These are phyloP conservation scores for Sinocyclocheilus grahami DNA, from an alignment of 2,113 vertebrate genomes.

Conservation along the genomic window DNA sequence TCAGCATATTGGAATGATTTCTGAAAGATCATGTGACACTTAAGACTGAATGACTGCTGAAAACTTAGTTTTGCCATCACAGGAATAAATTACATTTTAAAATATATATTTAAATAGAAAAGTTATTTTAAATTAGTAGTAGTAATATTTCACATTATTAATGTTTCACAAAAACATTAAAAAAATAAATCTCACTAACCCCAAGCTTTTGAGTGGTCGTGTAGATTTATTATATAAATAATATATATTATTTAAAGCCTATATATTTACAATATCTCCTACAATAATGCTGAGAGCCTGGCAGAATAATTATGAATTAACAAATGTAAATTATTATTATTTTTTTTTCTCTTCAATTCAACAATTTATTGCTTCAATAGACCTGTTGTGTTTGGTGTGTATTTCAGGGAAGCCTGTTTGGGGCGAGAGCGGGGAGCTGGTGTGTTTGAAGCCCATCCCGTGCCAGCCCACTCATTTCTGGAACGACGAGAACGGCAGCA, in stretches of 20 bases:
- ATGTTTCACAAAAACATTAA: no score
- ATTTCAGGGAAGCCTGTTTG: conserved; percentile 85
- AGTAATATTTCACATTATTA: no score
- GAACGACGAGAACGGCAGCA: conserved; percentile 91
- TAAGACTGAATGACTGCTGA: not conserved
- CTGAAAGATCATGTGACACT: not conserved
- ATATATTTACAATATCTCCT: not conserved
- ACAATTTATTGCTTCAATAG: not conserved
- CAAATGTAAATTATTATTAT: no score
- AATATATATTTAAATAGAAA: not conserved
- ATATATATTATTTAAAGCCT: not conserved
- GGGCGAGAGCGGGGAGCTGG: conserved; percentile 94
- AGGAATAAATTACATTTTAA: not conserved
- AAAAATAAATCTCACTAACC: no score
- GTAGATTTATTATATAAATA: not conserved
- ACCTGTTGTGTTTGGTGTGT: conserved; percentile 40
- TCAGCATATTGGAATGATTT: not conserved
- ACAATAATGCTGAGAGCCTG: not conserved
- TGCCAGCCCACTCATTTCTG: conserved; percentile 97
- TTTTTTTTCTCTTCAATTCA: no score
- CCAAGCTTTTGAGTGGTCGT: not conserved
- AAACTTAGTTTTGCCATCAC: not conserved
- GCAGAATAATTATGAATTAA: not conserved
- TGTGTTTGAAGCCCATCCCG: conserved; percentile 91
- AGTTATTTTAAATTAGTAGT: not conserved